Evolutionary conservation across 2,888 invertebrate genomes (phyloP).

Genomic region (Acanthoscelides obtectus): DNA sequence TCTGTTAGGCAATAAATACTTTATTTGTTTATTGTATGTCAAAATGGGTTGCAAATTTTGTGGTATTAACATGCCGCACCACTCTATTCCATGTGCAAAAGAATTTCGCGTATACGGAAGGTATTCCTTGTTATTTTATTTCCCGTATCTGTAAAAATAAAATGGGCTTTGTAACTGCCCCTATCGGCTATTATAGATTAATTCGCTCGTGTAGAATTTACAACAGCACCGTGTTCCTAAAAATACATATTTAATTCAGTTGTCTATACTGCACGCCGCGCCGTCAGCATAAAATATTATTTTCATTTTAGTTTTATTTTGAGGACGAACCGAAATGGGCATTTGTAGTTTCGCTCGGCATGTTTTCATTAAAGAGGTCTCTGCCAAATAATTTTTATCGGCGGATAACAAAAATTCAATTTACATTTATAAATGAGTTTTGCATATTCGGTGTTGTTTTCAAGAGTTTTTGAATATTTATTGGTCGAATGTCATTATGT

Average conservation of each 20-base stretch:
- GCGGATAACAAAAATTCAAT: neutral
- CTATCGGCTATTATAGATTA: neutral
- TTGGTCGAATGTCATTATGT: no score
- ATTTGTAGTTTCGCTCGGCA: neutral
- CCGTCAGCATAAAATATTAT: neutral
- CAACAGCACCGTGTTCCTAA: neutral
- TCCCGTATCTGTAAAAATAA: neutral
- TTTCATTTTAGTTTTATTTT: neutral
- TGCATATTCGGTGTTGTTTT: no score
- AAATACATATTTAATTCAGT: neutral
- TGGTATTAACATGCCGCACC: no score
- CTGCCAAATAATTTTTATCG: neutral
- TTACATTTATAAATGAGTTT: neutral
- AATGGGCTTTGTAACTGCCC: neutral
- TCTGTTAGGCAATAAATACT: no score
- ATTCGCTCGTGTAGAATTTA: neutral
- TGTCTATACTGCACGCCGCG: neutral
- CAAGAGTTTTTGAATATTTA: no score
- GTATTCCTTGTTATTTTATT: no score
- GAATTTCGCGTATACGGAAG: no score
- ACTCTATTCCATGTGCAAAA: no score
- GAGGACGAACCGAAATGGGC: neutral
- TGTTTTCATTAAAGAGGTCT: neutral
- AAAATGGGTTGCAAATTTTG: no score
- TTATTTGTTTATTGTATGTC: no score